phyloP scores from a whole-genome alignment of 2,797 vertebrate genomes.

The Helostoma temminkii region DNA sequence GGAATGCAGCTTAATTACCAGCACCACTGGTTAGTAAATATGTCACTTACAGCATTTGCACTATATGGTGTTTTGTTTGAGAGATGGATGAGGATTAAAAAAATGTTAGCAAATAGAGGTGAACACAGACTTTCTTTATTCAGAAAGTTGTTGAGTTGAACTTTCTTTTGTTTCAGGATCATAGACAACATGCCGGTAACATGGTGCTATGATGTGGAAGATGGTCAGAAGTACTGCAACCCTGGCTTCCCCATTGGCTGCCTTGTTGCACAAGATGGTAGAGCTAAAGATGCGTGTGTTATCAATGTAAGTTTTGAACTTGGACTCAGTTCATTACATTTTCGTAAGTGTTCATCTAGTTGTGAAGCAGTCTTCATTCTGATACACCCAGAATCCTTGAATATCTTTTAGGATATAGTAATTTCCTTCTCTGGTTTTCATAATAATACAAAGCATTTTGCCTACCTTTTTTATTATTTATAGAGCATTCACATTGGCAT shows the following conservation, averaged over 20 bases:
- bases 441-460: too few relatives aligned
- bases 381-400: neutral
- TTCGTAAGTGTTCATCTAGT: neutral
- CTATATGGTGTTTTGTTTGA: neutral
- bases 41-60: neutral
- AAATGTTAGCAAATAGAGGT: neutral
- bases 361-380: conserved; percentile 6
- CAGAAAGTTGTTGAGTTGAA: neutral
- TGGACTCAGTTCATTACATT: neutral
- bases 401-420: too few relatives aligned
- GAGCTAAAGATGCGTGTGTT: conserved; percentile 89
- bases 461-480: too few relatives aligned
- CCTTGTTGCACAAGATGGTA: conserved; percentile 85
- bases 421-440: too few relatives aligned
- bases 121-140: neutral
- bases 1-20: conserved; percentile 94
- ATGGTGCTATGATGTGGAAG: conserved; percentile 92
- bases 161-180: conserved; percentile 83
- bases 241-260: conserved; percentile 94
- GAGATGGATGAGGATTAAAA: neutral
- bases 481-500: too few relatives aligned
- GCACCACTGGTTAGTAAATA: conserved; percentile 87
- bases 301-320: conserved; percentile 88
- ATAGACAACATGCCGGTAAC: conserved; percentile 96
- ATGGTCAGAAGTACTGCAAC: conserved; percentile 90